phyloP scores from a whole-genome alignment of 1,140 invertebrate species.

The Tetranychus cinnabarinus region DNA sequence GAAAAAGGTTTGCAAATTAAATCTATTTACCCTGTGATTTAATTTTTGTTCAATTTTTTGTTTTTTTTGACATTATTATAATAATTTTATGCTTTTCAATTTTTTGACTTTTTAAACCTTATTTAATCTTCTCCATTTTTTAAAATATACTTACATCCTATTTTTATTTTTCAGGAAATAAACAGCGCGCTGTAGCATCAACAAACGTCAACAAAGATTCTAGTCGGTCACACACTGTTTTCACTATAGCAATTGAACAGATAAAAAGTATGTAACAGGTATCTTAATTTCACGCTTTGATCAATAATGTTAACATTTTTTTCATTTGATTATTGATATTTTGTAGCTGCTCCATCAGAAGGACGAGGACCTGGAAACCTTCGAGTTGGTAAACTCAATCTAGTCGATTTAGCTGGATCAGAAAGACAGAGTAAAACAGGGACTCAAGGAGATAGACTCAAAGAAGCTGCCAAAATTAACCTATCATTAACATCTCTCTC shows the following conservation, averaged over 20 bases:
- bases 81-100: neutral
- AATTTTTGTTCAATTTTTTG: neutral
- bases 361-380: slow-evolving; percentile 16
- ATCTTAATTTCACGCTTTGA: neutral
- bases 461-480: slow-evolving; percentile 89
- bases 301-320: neutral
- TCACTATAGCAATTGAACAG: slow-evolving; percentile 58
- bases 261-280: slow-evolving; percentile 25
- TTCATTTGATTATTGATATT: too few species aligned
- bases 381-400: slow-evolving; percentile 48
- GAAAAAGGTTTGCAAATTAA: neutral
- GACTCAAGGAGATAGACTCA: slow-evolving; percentile 57
- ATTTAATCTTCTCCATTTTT: neutral
- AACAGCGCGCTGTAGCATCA: slow-evolving; percentile 33
- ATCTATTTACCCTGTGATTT: neutral
- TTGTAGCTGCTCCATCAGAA: neutral
- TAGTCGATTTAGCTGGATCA: slow-evolving; percentile 63
- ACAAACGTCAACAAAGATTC: slow-evolving; percentile 70
- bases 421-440: slow-evolving; percentile 79
- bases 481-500: slow-evolving; percentile 73
- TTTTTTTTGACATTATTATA: neutral
- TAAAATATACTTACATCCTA: neutral
- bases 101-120: slow-evolving; percentile 5
- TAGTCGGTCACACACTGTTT: slow-evolving; percentile 64
- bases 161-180: neutral